Evolutionary conservation across 2,888 invertebrate genomes (phyloP), one percentile per base, ranked within the genome.

Genomic region (Melipona bicolor): DNA sequence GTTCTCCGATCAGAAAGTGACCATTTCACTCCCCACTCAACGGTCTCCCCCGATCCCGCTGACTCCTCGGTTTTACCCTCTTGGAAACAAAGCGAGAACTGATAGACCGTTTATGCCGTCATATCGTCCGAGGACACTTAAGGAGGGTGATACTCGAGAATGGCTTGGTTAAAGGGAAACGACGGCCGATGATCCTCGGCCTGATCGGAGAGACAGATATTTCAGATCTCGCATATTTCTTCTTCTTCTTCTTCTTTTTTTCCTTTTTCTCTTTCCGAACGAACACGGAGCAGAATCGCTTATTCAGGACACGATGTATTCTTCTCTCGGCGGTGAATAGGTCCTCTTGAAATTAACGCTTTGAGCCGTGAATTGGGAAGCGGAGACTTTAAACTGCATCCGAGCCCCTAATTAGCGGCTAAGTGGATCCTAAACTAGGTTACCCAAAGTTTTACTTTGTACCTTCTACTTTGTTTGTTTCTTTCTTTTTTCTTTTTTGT

Each of bases 1-100:
- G 85, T 82, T 80, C 56, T 24, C 68, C 83, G 85, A 73, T 76
- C 81, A 36, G 68, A 17, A n/a, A 52, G 62, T 24, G 52, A 62
- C 73, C 69, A 62, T 32, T 78, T 43, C 43, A 9, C 9, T 9
- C 43, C 9, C 49, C 52, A 11, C 27, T 59, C 27, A n/a, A 27
- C 62, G 32, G 67, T 9, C 59, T 27, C 13, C 49, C 19, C 21
- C 27, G 17, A 69, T 61, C n/a, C n/a, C 15, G 59, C 69, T 73
- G 69, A 81, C 69, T 50, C 69, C 50, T 74, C 56, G 17, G 62
- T 71, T 74, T 67, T 61, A 43, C 50, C 32, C 43, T 21, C 43
- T 56, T 52, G 67, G 56, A 64, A 77, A 70, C 75, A 73, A 79
- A 64, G 69, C 54, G 70, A 68, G 56, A 80, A 74, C 56, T 74